Evolutionary conservation across 2,797 vertebrate genomes (phyloP).

Genomic region (Brachyalestes nurse): DNA sequence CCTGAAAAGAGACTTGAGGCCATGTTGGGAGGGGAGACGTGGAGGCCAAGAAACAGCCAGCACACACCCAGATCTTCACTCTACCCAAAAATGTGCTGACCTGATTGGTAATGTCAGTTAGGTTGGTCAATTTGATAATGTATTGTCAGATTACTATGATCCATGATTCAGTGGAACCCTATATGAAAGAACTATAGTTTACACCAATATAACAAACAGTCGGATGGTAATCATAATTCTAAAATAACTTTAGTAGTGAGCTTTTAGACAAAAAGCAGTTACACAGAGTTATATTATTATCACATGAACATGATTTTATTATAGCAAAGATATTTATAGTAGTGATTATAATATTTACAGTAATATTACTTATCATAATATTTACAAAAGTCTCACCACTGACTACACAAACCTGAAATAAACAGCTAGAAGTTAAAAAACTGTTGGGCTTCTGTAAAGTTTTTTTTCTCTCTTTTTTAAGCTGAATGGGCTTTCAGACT

Average conservation of each 20-base stretch:
- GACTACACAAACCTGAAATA: not conserved
- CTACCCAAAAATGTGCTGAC: conserved; percentile 15
- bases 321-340: not conserved
- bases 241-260: not conserved
- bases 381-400: not conserved
- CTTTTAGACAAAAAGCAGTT: not conserved
- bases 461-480: too few species aligned
- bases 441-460: not conserved
- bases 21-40: conserved; percentile 23
- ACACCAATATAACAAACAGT: not conserved
- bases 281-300: not conserved
- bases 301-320: conserved; percentile 12
- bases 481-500: conserved; percentile 1
- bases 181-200: not conserved
- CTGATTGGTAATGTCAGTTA: not conserved
- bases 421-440: not conserved
- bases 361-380: too few species aligned
- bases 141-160: not conserved
- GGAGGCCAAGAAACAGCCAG: conserved; percentile 12
- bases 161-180: not conserved
- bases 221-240: not conserved
- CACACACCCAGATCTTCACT: conserved; percentile 34
- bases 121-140: conserved; percentile 10
- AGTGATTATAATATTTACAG: too few species aligned
- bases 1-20: conserved; percentile 24